Base-by-base conservation (phyloP, 2,888 invertebrate genomes). In the Noctua pronuba region DNA sequence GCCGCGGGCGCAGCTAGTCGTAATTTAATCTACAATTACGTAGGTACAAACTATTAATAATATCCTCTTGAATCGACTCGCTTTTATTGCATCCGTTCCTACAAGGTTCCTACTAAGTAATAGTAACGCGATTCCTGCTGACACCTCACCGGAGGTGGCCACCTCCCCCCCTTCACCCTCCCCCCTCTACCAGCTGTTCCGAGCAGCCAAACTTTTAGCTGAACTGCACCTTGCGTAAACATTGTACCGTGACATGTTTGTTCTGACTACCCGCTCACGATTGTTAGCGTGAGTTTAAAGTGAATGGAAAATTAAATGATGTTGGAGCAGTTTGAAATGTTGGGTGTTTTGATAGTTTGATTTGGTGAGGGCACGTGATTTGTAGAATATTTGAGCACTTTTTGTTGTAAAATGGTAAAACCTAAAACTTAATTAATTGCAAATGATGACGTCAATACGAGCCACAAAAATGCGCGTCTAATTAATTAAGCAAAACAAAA, bases 151-250 rank as follows among this genome's bases (percentile, higher is more conserved):
- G 70, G 67, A 66, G 41, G 69, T 55, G 31, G 18, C 46, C n/a
- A 28, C 41, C 13, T 13, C 28, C 64, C 4, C 10, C 28, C n/a
- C 44, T 8, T 6, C 16, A 13, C 64, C 21, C 41, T 35, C 16
- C 46, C 21, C 52, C 16, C 28, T 35, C 52, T 0, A 16, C 52
- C 69, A 49, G 60, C 84, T 72, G 80, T 52, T 73, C 64, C 41
- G 65, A 70, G 49, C 70, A n/a, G 55, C 64, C 64, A 67, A 85
- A 88, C 67, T 86, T 86, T 55, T 64, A 79, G 80, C 77, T 83
- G 80, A 86, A 80, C 75, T 86, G 66, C 72, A 73, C 80, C 82
- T 77, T 78, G 62, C 65, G 79, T 75, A 86, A 76, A 84, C 73
- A 81, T 58, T 49, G 74, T 66, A 66, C 73, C 31, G n/a, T 76